Evolutionary conservation across 2,797 vertebrate species (phyloP).

Genomic region (Neosalanx taihuensis): DNA sequence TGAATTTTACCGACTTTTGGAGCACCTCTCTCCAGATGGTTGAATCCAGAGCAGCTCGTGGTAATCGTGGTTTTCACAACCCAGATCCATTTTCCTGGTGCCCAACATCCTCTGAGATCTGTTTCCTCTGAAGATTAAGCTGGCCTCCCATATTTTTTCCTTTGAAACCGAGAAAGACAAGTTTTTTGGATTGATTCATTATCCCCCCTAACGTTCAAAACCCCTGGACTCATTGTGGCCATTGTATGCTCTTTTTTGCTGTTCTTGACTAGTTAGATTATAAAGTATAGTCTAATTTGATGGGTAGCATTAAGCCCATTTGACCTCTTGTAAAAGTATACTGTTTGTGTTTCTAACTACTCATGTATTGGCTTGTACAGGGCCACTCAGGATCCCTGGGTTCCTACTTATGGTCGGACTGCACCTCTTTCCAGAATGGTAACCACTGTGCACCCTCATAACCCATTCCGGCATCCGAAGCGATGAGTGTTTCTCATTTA

Average conservation of each 20-base stretch:
- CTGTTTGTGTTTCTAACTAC: neutral
- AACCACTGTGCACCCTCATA: conserved; percentile 59
- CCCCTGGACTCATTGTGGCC: conserved; percentile 22
- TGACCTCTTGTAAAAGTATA: neutral
- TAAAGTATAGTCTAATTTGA: neutral
- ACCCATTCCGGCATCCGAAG: conserved; percentile 67
- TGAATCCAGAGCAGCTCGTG: conserved; percentile 76
- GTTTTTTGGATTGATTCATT: conserved; percentile 67
- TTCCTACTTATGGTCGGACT: conserved; percentile 36
- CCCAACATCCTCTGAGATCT: conserved; percentile 66
- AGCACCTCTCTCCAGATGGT: conserved; percentile 77
- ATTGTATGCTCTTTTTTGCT: neutral
- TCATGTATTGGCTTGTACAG: conserved; percentile 47
- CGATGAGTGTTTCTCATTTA: conserved; percentile 34
- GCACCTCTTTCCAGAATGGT: conserved; percentile 67
- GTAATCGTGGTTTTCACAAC: conserved; percentile 79
- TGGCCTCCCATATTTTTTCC: conserved; percentile 69
- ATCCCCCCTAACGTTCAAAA: conserved; percentile 57
- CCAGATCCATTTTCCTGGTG: conserved; percentile 80
- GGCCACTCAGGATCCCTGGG: conserved; percentile 24
- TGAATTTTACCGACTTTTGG: conserved; percentile 73
- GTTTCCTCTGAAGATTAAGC: conserved; percentile 80
- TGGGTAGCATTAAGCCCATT: neutral
- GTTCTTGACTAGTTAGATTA: neutral
- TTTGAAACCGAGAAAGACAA: conserved; percentile 60